phyloP scores from a whole-genome alignment of 2,797 vertebrate species.

The Poliocrania exsul region DNA sequence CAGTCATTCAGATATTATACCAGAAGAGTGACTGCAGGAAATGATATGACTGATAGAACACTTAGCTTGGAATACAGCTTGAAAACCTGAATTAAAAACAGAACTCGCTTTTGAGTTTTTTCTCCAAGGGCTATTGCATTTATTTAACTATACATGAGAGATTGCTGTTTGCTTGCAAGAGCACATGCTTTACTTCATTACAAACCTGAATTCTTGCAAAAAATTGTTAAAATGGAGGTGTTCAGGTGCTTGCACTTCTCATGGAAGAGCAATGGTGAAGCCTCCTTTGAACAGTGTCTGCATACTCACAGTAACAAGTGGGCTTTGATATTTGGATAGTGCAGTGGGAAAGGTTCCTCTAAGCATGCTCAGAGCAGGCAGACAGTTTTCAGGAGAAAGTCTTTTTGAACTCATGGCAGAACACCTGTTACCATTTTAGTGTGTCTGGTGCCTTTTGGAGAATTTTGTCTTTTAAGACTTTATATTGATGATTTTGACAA shows the following conservation, averaged over 20 bases:
- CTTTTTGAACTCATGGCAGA: background rate
- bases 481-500: background rate
- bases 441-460: background rate
- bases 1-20: background rate
- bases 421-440: background rate
- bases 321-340: background rate
- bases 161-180: background rate
- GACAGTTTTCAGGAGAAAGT: background rate
- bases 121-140: background rate
- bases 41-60: background rate
- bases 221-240: background rate
- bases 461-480: background rate
- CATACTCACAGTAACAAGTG: background rate
- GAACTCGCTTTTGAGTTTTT: background rate
- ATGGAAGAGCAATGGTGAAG: background rate
- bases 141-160: background rate
- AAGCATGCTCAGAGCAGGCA: background rate
- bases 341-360: background rate
- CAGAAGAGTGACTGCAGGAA: background rate
- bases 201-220: background rate
- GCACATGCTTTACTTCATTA: background rate
- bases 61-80: background rate
- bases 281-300: background rate
- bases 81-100: background rate
- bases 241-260: background rate